These are phyloP conservation scores for Astropecten irregularis DNA, from an alignment of 53 echinoderm and acorn worm species.

Conservation along the genomic window DNA sequence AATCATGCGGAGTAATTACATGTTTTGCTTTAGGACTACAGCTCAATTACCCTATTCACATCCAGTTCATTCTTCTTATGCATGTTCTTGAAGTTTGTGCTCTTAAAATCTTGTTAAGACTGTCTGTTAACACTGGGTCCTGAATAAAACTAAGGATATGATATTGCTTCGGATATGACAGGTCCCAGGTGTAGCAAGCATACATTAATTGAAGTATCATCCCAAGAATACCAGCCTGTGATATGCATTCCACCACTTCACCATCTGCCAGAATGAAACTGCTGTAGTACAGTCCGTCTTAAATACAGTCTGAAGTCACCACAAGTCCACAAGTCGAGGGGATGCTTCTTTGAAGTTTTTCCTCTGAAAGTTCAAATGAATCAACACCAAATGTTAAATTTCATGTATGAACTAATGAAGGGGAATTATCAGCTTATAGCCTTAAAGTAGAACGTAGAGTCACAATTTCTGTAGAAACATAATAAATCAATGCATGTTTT, in stretches of 20 bases:
- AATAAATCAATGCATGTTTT: too few relatives aligned
- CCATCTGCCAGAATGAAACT: not conserved
- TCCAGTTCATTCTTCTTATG: not conserved
- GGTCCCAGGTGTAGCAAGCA: not conserved
- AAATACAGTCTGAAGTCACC: not conserved
- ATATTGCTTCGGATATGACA: conserved; percentile 4
- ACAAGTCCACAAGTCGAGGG: not conserved
- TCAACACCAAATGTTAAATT: too few relatives aligned
- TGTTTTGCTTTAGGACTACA: too few relatives aligned
- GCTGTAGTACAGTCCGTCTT: not conserved
- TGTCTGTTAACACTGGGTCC: not conserved
- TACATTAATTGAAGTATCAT: not conserved
- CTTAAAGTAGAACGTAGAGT: too few relatives aligned
- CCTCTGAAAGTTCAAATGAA: too few relatives aligned
- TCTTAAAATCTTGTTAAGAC: not conserved
- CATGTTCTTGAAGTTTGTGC: not conserved
- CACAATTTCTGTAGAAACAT: too few relatives aligned
- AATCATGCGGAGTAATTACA: too few relatives aligned
- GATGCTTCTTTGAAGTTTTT: too few relatives aligned
- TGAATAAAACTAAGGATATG: not conserved
- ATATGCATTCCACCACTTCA: not conserved
- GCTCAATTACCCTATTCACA: too few relatives aligned
- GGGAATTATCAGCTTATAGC: too few relatives aligned
- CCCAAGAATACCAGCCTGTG: not conserved
- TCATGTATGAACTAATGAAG: too few relatives aligned